Percentiles rank a stretch among this genome's conserved stretches.
Conservation (phyloP, 1,140 invertebrate species). For the Rhysida immarginata region DNA sequence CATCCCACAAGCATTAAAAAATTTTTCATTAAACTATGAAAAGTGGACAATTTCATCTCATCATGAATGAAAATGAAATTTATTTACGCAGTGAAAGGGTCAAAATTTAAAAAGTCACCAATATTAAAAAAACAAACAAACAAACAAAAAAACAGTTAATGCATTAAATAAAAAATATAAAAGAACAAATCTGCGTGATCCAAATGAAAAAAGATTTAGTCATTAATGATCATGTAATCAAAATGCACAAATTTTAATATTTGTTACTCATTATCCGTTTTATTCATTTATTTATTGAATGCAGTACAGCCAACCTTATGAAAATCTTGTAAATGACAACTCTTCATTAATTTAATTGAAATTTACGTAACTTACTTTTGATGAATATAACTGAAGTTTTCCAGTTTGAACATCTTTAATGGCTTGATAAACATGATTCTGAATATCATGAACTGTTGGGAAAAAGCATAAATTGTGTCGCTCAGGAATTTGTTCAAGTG, state of each 20-base stretch:
- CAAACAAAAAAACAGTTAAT: too few species aligned
- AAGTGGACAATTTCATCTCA: too few species aligned
- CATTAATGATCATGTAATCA: neutral
- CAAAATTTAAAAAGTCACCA: too few species aligned
- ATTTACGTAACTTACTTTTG: conserved; percentile 17
- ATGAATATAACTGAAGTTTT: conserved; percentile 20
- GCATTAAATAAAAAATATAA: too few species aligned
- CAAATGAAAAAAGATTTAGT: neutral
- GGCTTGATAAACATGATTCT: conserved; percentile 31
- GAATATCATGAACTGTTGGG: conserved; percentile 30
- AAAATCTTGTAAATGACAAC: neutral
- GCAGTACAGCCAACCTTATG: neutral
- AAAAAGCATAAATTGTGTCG: conserved; percentile 28
- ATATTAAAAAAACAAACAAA: too few species aligned
- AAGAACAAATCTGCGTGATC: too few species aligned
- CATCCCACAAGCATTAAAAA: too few species aligned
- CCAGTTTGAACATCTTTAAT: conserved; percentile 28
- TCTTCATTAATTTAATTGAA: too few species aligned
- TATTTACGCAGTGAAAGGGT: too few species aligned
- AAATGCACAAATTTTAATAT: neutral
- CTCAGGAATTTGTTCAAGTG: conserved; percentile 19
- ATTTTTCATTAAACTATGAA: too few species aligned
- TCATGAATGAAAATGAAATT: too few species aligned
- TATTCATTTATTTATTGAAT: neutral
- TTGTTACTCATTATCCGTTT: neutral